Evolutionary conservation across 2,797 vertebrate genomes (phyloP), one percentile per base, ranked within the genome.

Genomic region (Clarias platycephalus): DNA sequence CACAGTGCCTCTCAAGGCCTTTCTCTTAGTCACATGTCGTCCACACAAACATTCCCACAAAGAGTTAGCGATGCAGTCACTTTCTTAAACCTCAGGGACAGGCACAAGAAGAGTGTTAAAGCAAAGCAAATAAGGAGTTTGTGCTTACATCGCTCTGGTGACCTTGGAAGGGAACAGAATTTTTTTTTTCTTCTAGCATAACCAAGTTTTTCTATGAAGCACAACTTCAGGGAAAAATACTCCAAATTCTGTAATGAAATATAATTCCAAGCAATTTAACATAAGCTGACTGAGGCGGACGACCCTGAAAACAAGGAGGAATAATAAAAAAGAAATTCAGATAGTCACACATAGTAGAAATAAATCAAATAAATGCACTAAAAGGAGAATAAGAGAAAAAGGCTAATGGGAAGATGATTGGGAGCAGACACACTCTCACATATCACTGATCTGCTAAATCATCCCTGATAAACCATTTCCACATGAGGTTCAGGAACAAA

Each of bases 1-100:
- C 58, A 67, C 63, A 40, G n/a, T 37, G 76, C 37, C 55, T 84
- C 83, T 86, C 83, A 89, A 85, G 86, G 83, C 67, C 83, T 78
- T 55, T 83, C 44, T 68, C 64, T 63, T 63, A 82, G 72, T 87
- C 57, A 82, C 60, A 80, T 75, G 67, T 81, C n/a, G 1, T 57
- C 28, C 16, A 82, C 70, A 34, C 75, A 83, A 74, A 70, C 83
- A 77, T 55, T 84, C 55, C 31, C 63, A 83, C 70, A 66, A 55
- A 37, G 72, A 8, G 28, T 77, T 55, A 75, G 72, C 3, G 15
- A 28, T 8, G 15, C n/a, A 28, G n/a, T 76, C 15, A 74, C 49
- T 60, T 77, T 22, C 62, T 53, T 26, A 76, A 80, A 82, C 75
- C 85, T 83, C 80, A 87, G 67, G 63, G 55, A 64, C 37, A 66